Evolutionary conservation across 2,113 vertebrate species (phyloP), one percentile per base, ranked within the genome.

Genomic region (Coptodon bakossiorum): DNA sequence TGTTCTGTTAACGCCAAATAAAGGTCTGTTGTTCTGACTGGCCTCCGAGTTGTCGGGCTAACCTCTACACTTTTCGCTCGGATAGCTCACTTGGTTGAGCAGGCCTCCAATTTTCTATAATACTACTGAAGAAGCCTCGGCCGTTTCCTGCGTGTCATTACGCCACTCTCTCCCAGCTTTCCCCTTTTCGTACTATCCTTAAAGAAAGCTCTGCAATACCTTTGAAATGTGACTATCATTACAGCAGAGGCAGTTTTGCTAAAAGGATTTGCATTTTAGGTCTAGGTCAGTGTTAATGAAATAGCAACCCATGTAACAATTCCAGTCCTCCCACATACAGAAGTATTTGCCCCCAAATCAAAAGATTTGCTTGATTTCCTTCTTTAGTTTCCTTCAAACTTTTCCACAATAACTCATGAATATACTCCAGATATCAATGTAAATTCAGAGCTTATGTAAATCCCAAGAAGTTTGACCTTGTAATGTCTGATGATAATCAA

Each of bases 11-110:
- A 38, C 1, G 6, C 31, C 61, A 66, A 38, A 66, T 38, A 66
- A 66, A 38, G 10, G 0, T 5, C 17, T 66, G 61, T 12, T 38
- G 31, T 66, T n/a, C 61, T 36, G 59, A 36, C 59, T 36, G 9
- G 17, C 59, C 31, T 63, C 31, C 2, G 9, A 66, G 10, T 66
- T 66, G 61, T 66, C 3, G 1, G 31, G 3, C 17, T 66, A 66
- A 36, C 31, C 31, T 36, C 61, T 36, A 12, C 17, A 66, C 9
- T 22, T 11, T 68, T 68, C 0, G 0, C 11, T 0, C 4, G 3
- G 63, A 40, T 68, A 68, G 63, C 34, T 68, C 6, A 68, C 61
- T 40, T 68, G 34, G 34, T 68, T 68, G 63, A 68, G 36, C 63
- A 40, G 63, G 36, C 63, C 19, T 40, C 34, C 63, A 68, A n/a